Base-by-base conservation (phyloP, 1,140 invertebrate genomes). In the Helicoverpa armigera region DNA sequence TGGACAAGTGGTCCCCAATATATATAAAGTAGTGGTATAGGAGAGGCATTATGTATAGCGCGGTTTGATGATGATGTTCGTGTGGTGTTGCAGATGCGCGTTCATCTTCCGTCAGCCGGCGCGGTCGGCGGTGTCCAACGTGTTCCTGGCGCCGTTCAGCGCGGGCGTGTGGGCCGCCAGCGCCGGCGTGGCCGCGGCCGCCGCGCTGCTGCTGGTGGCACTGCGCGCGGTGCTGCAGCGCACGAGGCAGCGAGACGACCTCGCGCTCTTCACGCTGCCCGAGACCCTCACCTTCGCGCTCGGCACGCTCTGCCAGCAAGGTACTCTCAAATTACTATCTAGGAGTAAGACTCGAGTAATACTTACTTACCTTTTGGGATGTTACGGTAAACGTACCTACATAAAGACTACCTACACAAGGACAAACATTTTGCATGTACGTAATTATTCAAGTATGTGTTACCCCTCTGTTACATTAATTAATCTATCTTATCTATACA, bases 71-170 rank as follows among this genome's bases (percentile, higher is more conserved):
- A 14, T 60, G 3, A 18, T 35, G n/a, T n/a, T n/a, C n/a, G 60
- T 9, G 11, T 43, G 4, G 9, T 9, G 35, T 1, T 23, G 23
- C 85, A 94, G 92, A n/a, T 87, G 88, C n/a, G 86, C 87, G 0
- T 95, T 96, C 74, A 94, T 97, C 78, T 97, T 97, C 87, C 95
- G 96, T 0, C 96, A 96, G 89, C 97, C 97, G 2, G 95, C 97
- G 43, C 91, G 97, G 23, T 97, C 96, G 0, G 96, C 96, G 0
- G 95, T 97, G 16, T 95, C 94, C 13, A 97, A 97, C 89, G 96
- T 97, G 54, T 97, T 97, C 84, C 93, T 94, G 35, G 87, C 97
- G 85, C 97, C 97, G 12, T 97, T 97, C 82, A 94, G 95, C 80
- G 88, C 83, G 14, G 95, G 95, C 35, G 97, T 97, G 54, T 97